Evolutionary conservation across 2,113 vertebrate genomes (phyloP), one percentile per base, ranked within the genome.

Genomic region (Lathamus discolor): DNA sequence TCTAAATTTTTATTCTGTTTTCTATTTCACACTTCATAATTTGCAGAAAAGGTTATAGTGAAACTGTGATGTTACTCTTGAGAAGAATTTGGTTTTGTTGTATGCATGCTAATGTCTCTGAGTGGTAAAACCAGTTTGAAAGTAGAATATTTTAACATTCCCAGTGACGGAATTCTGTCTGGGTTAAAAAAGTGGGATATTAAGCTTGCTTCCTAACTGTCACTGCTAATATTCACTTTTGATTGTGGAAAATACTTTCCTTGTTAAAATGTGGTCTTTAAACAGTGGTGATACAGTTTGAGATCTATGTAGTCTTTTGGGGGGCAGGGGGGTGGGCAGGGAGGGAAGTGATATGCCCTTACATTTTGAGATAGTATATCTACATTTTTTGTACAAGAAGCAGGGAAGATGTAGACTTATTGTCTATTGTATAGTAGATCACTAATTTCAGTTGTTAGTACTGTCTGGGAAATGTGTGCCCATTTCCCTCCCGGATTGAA

Each of bases 1-100:
- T 66, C 23, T 5, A 18, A 18, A 6, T 75, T 93, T 96, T 93
- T 62, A 68, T 77, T 87, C 62, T 17, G 33, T 29, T 91, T 92
- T 86, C 55, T 93, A 44, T 90, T 94, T 96, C 93, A 90, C 83
- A 94, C 80, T 90, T 94, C 39, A 18, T 86, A 90, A 94, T 94
- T 92, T 96, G 64, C 39, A 57, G 76, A 64, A 67, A 90, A 80
- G 76, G 72, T 88, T 83, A 51, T 75, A 51, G 46, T 68, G 68
- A 78, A 89, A 78, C 49, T 91, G 33, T 78, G 55, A 51, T 86
- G 94, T 76, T 81, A 1, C 33, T 75, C 67, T 33, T 66, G 68
- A 86, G 85, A 85, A 66, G 63, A 17, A 57, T 86, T 83, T 81
- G 46, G 28, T 24, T 72, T 88, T 90, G 31, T 59, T 31, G 2